Evolutionary conservation across 2,888 invertebrate species (phyloP).

Genomic region (Eledone cirrhosa): DNA sequence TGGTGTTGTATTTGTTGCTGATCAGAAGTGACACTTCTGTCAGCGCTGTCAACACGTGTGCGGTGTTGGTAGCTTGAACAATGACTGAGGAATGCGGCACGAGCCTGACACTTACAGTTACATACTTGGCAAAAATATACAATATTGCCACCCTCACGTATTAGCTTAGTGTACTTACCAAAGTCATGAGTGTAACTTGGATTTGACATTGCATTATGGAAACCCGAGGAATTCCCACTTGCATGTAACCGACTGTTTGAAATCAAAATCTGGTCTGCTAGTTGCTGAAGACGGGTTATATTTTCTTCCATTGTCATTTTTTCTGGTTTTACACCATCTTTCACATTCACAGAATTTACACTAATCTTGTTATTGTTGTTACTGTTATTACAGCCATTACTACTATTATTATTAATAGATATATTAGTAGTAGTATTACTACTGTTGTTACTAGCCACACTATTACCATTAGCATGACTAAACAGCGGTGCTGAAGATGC

Average conservation of each 20-base stretch:
- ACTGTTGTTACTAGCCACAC: no score
- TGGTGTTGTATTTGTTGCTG: neutral
- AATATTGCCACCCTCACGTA: conserved; percentile 55
- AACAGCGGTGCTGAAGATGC: neutral
- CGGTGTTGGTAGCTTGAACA: conserved; percentile 45
- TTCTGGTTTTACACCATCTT: conserved; percentile 4
- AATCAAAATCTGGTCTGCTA: conserved; percentile 48
- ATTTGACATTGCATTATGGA: conserved; percentile 17
- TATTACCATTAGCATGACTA: no score
- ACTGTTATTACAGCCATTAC: neutral
- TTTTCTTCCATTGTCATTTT: conserved; percentile 30
- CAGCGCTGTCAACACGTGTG: conserved; percentile 42
- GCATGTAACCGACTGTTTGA: conserved; percentile 42
- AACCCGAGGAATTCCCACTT: conserved; percentile 25
- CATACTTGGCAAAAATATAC: conserved; percentile 58
- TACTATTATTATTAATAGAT: neutral
- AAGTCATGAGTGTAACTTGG: conserved; percentile 51
- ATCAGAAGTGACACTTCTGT: conserved; percentile 29
- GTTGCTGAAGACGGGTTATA: conserved; percentile 39
- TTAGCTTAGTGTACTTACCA: conserved; percentile 53
- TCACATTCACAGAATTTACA: neutral
- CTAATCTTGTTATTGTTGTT: neutral
- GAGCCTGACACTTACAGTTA: conserved; percentile 55
- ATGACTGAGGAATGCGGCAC: conserved; percentile 50
- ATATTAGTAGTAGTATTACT: neutral